Conservation (phyloP, 2,888 invertebrate genomes). For the Drosophila koepferae region DNA sequence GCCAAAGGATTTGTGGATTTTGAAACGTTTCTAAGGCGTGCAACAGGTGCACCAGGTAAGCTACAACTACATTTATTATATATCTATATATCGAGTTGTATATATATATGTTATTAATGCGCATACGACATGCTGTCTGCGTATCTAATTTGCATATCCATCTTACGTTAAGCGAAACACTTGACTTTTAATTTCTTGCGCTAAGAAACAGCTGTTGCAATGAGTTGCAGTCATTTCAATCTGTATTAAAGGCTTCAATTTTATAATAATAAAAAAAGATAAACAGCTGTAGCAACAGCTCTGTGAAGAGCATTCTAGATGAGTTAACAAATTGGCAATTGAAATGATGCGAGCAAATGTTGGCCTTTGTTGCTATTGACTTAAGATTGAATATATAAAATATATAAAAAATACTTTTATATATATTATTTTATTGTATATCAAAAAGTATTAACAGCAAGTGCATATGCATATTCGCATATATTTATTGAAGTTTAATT, state of each 20-base stretch:
- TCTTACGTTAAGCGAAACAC: conserved; percentile 2
- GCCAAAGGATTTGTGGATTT: conserved; percentile 83
- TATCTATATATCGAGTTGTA: neutral
- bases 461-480: too few species aligned
- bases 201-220: conserved; percentile 7
- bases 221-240: neutral
- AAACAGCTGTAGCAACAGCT: neutral
- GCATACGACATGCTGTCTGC: conserved; percentile 68
- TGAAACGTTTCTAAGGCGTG: conserved; percentile 60
- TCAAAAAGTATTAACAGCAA: too few species aligned
- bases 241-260: neutral
- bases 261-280: too few species aligned
- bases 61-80: neutral
- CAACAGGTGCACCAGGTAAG: conserved; percentile 61
- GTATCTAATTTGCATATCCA: conserved; percentile 48
- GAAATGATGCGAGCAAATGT: neutral
- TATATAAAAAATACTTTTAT: too few species aligned
- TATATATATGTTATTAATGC: conserved; percentile 33
- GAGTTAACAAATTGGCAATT: neutral
- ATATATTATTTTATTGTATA: too few species aligned
- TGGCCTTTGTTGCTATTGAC: neutral
- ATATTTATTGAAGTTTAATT: too few species aligned
- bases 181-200: neutral
- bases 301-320: neutral
- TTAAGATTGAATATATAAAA: neutral